Evolutionary conservation across 2,113 vertebrate genomes (phyloP).

Genomic region (Misgurnus anguillicaudatus): DNA sequence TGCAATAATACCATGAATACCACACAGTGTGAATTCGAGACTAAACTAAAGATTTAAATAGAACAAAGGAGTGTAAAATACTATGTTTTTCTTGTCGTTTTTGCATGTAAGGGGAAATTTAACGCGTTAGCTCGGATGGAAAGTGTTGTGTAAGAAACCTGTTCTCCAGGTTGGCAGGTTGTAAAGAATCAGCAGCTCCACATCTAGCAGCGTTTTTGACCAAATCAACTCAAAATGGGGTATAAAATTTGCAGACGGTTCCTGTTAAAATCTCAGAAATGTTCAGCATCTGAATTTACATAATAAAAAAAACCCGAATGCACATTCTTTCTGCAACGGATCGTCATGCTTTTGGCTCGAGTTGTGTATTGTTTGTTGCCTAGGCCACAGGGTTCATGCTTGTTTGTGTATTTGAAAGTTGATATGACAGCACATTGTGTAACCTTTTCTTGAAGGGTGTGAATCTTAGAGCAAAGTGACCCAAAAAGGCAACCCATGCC

Average conservation of each 20-base stretch:
- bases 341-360: neutral
- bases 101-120: slow-evolving; percentile 9
- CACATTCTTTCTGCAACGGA: neutral
- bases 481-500: neutral
- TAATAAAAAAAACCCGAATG: neutral
- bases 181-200: neutral
- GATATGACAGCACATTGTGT: neutral
- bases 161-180: neutral
- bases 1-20: neutral
- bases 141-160: slow-evolving; percentile 9
- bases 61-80: neutral
- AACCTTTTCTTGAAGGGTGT: slow-evolving; percentile 2
- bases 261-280: slow-evolving; percentile 11
- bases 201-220: neutral
- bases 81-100: neutral
- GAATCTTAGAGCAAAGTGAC: slow-evolving; percentile 7
- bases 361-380: slow-evolving; percentile 3
- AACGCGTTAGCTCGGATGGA: neutral
- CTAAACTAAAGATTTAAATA: neutral
- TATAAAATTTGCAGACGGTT: neutral
- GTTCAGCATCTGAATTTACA: neutral
- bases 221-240: neutral
- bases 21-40: neutral
- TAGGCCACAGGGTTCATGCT: slow-evolving; percentile 2
- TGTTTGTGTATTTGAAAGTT: neutral